Conservation (phyloP, 2,888 invertebrate species). For the Mimachlamys varia region DNA sequence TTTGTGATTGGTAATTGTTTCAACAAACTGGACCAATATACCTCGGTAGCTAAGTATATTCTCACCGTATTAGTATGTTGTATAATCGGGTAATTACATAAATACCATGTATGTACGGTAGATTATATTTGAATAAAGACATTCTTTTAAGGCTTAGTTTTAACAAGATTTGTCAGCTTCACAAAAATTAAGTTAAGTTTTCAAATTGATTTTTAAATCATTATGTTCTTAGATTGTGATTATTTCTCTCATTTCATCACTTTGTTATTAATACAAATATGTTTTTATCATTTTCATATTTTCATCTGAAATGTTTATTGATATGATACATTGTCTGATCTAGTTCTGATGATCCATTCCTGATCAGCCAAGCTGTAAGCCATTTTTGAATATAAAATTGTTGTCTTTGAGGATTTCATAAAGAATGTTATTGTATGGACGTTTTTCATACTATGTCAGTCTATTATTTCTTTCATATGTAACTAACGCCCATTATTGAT, state of each 20-base stretch:
- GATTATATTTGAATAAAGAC: background rate
- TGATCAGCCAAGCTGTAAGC: background rate
- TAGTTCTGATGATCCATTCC: no score
- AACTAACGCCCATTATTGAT: no score
- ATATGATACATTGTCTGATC: no score
- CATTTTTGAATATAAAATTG: background rate
- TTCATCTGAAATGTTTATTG: no score
- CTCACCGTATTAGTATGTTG: background rate
- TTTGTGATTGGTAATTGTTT: background rate
- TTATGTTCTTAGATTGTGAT: no score
- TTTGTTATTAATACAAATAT: no score
- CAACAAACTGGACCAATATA: slow-evolving; percentile 24
- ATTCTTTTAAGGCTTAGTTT: background rate
- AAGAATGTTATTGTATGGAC: background rate
- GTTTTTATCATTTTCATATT: no score
- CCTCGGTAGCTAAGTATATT: background rate
- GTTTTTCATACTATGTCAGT: background rate
- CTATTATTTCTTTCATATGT: no score
- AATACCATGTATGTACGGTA: slow-evolving; percentile 22
- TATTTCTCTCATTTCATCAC: no score
- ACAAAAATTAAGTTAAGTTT: background rate
- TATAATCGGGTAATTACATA: background rate
- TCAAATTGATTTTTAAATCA: no score
- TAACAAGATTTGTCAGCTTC: background rate
- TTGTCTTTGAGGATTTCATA: background rate